Base-by-base conservation (phyloP, 2,113 vertebrate species). In the Bungarus multicinctus region DNA sequence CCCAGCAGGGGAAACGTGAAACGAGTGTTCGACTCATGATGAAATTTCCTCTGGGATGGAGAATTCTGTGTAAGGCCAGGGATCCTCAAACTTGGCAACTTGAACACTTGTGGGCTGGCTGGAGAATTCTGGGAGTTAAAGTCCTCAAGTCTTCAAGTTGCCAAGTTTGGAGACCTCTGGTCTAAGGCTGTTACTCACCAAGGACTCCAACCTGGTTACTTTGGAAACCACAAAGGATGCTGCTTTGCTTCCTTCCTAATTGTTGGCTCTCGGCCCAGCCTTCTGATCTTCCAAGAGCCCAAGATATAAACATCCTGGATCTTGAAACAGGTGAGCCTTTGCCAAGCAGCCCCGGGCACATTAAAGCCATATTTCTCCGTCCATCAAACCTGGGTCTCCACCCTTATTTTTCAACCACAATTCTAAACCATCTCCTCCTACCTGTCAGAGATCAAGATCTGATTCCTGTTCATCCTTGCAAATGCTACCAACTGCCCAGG, bases 241-340 rank as follows among this genome's bases (percentile, higher is more conserved):
- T 9, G 14, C 45, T n/a, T 64, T 25, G 23, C 39, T 85, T 81
- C 34, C 23, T 89, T 89, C 39, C 10, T 43, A 0, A 81, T 20
- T 39, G 4, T 87, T 87, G 85, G 43, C 55, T 60, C 30, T 22
- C 18, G 3, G 55, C 81, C 85, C 45, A 53, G 86, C 22, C 18
- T 60, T 23, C 87, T 45, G 45, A 64, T 92, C 30, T 27, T 45
- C 64, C n/a, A 64, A 64, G n/a, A 74, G 52, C 50, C 47, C 60
- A 16, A 22, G 45, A 47, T 57, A 85, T 85, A 92, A 89, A 92
- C 87, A 89, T 92, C 91, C 92, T 92, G 92, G 34, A 85, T 92
- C 64, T 88, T 92, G 64, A 39, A 27, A 39, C 91, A 69, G 39
- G 92, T 53, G 55, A 45, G 12, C 25, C 3, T 2, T 85, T 57